Evolutionary conservation across 2,113 vertebrate species (phyloP).

Genomic region (Cygnus buccinator): DNA sequence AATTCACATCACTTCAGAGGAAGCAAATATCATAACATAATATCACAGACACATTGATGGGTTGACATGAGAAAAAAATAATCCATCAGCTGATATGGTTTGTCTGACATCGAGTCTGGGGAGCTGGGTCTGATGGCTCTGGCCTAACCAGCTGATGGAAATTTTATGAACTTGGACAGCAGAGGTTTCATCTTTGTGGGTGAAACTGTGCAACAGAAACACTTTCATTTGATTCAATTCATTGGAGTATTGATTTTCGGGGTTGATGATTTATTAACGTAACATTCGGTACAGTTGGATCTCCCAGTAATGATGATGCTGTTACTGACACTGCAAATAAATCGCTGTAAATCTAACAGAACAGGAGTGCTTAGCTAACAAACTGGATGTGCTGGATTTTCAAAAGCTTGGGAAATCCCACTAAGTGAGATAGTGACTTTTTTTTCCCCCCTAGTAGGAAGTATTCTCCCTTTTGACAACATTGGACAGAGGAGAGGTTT

Average conservation of each 20-base stretch:
- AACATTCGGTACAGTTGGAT: slow-evolving; percentile 48
- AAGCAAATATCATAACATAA: slow-evolving; percentile 62
- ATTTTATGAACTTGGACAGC: slow-evolving; percentile 73
- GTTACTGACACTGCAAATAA: slow-evolving; percentile 60
- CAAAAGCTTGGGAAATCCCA: neutral
- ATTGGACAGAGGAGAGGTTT: neutral
- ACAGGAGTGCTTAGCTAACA: neutral
- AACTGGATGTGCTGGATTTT: neutral
- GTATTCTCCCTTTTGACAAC: neutral
- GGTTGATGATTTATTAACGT: slow-evolving; percentile 68
- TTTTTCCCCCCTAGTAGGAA: neutral
- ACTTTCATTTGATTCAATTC: slow-evolving; percentile 56
- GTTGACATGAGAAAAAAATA: slow-evolving; percentile 51
- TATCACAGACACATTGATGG: slow-evolving; percentile 47
- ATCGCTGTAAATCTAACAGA: slow-evolving; percentile 23
- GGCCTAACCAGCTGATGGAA: slow-evolving; percentile 50
- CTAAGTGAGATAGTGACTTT: neutral
- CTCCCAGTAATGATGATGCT: slow-evolving; percentile 44
- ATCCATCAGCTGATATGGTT: slow-evolving; percentile 54
- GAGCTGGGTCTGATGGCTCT: slow-evolving; percentile 7
- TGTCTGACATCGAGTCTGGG: slow-evolving; percentile 64
- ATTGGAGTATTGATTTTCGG: slow-evolving; percentile 58
- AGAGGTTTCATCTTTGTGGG: slow-evolving; percentile 39
- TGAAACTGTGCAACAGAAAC: slow-evolving; percentile 48
- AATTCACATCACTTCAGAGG: slow-evolving; percentile 48